Conservation (phyloP, 1,140 invertebrate genomes). For the Carposina sasakii region DNA sequence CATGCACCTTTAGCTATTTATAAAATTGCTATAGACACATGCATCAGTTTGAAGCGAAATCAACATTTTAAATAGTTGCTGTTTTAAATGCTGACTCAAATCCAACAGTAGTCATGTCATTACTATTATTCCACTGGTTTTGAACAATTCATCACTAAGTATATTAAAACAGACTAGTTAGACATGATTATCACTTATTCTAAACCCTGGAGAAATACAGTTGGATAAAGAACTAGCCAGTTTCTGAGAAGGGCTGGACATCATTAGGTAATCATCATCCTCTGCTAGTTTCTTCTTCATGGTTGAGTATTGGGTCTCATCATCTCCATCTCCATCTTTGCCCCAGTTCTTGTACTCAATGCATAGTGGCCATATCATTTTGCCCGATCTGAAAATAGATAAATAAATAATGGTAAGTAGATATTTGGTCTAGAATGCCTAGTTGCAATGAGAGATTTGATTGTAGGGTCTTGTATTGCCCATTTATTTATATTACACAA, state of each 20-base stretch:
- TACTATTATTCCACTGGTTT: no score
- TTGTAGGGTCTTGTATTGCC: no score
- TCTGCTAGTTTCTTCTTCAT: constrained; percentile 52
- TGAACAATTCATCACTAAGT: no score
- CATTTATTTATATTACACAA: neutral
- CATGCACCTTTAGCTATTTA: no score
- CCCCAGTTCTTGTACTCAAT: constrained; percentile 60
- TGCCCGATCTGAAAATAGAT: constrained; percentile 47
- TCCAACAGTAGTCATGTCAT: no score
- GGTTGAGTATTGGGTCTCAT: constrained; percentile 51
- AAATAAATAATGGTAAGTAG: neutral
- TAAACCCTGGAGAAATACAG: constrained; percentile 56
- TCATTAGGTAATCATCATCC: constrained; percentile 55
- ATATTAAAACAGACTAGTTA: no score
- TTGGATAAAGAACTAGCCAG: constrained; percentile 48
- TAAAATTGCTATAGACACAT: no score
- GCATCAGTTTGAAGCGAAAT: no score
- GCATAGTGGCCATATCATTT: constrained; percentile 63
- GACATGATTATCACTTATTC: constrained; percentile 52
- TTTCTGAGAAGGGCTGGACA: constrained; percentile 39
- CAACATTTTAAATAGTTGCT: no score
- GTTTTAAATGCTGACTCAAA: no score
- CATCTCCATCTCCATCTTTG: constrained; percentile 47
- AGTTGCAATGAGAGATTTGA: neutral
- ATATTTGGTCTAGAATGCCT: no score